A percentile compares a stretch with the other conserved stretches of the same genome.
These are phyloP conservation scores for Augochlora pura DNA, from an alignment of 1,140 invertebrate genomes.

Conservation along the genomic window DNA sequence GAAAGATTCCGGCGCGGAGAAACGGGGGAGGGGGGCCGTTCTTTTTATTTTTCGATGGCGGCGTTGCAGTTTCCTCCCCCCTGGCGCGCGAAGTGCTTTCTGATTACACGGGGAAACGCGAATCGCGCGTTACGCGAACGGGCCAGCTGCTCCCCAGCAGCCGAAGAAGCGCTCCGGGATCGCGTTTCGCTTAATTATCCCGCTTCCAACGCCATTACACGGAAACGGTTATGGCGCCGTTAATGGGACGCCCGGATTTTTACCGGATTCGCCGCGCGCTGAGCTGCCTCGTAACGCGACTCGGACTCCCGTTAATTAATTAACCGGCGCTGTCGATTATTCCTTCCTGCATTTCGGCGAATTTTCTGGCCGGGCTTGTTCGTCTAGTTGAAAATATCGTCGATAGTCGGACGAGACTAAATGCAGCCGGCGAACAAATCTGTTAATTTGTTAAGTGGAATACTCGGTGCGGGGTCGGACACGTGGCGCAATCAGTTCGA, in stretches of 20 bases:
- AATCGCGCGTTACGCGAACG: background rate
- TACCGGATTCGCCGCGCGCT: no score
- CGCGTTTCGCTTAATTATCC: slow-evolving; percentile 17
- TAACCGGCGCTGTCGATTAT: background rate
- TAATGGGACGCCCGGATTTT: background rate
- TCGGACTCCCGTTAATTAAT: slow-evolving; percentile 1
- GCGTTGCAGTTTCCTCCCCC: background rate
- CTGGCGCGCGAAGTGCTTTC: background rate
- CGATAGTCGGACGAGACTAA: no score
- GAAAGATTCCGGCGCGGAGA: background rate
- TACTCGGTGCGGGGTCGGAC: background rate
- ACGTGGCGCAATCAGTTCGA: no score
- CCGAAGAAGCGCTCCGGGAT: background rate
- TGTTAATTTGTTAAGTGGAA: background rate
- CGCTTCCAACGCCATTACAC: background rate
- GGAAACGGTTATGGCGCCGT: background rate
- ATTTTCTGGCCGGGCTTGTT: background rate
- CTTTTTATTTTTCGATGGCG: no score
- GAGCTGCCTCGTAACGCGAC: background rate
- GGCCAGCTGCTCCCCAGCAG: no score
- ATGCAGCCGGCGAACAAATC: no score
- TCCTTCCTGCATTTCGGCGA: background rate
- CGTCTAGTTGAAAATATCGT: background rate
- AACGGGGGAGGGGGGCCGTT: no score
- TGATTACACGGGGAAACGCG: background rate